Evolutionary conservation across 1,140 invertebrate species (phyloP), one percentile per base, ranked within the genome.

Genomic region (Stratiolaelaps scimitus): DNA sequence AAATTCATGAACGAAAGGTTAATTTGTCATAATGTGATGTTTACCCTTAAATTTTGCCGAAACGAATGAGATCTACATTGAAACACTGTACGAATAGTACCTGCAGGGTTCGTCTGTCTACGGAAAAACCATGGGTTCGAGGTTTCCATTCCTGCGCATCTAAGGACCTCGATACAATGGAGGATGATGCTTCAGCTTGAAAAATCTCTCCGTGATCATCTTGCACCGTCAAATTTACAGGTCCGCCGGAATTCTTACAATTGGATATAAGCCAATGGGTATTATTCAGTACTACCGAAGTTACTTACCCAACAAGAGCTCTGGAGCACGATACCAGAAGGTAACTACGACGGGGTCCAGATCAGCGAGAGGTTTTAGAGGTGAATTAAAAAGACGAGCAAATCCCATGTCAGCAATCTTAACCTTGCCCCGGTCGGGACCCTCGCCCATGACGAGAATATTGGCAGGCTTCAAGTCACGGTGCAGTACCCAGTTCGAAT

Each of bases 371-470:
- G 96, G 94, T 77, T 98, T 99, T 23, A 99, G 77, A 2, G 96
- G 96, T 2, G 92, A 91, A 81, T 98, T 97, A 72, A 98, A 99
- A 30, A 99, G 80, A 70, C 96, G 81, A n/a, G 96, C 95, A 81
- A 99, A 99, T 13, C 96, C 96, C 94, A 99, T 98, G 75, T 99
- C 96, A 66, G 95, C 95, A 74, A 98, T 98, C 82, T 98, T 98
- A 0, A 97, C 94, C 69, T 93, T 78, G 4, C 96, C 96, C 73
- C 96, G 80, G 77, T 98, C 94, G 66, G 85, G 84, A 20, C 94
- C 96, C 71, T 98, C 94, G 23, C 95, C 96, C 94, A 99, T 99
- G 15, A 99, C 95, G 68, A 99, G 80, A 75, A 99, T 98, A 79
- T 99, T 99, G 0, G 96, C 96, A 60, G 96, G 95, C 85, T 99